These are phyloP conservation scores for Leucania comma DNA, from an alignment of 2,888 invertebrate species.

Conservation along the genomic window DNA sequence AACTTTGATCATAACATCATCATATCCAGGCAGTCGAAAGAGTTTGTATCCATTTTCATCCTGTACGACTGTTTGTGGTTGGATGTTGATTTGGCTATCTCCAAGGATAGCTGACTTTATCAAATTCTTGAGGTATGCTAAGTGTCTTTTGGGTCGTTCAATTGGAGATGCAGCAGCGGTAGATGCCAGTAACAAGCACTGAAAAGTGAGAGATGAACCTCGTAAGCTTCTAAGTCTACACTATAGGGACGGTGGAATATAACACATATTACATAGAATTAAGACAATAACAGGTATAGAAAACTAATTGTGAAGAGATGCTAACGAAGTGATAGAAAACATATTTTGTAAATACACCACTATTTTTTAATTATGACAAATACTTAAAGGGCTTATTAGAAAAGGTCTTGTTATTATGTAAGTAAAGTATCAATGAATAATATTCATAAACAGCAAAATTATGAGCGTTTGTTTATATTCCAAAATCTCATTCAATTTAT, in stretches of 20 bases:
- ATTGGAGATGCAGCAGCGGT: conserved; percentile 61
- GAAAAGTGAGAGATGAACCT: conserved; percentile 56
- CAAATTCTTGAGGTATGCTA: conserved; percentile 65
- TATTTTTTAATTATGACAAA: no score
- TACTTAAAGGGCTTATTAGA: no score
- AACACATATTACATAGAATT: not conserved
- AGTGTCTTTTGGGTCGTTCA: conserved; percentile 64
- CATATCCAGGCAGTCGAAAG: conserved; percentile 67
- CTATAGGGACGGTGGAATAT: not conserved
- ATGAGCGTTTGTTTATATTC: no score
- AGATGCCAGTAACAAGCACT: conserved; percentile 72
- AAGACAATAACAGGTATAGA: not conserved
- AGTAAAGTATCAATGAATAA: no score
- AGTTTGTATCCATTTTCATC: conserved; percentile 57
- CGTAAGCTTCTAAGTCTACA: not conserved
- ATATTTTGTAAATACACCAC: not conserved
- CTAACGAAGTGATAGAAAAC: not conserved
- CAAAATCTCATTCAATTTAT: no score
- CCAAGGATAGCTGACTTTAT: conserved; percentile 63
- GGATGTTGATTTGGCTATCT: conserved; percentile 31
- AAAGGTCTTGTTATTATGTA: no score
- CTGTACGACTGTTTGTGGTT: conserved; percentile 23
- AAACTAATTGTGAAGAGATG: not conserved
- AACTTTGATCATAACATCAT: conserved; percentile 69
- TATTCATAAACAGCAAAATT: no score